These are phyloP conservation scores for Glaucopsyche alexis DNA, from an alignment of 2,888 invertebrate genomes.

Conservation along the genomic window DNA sequence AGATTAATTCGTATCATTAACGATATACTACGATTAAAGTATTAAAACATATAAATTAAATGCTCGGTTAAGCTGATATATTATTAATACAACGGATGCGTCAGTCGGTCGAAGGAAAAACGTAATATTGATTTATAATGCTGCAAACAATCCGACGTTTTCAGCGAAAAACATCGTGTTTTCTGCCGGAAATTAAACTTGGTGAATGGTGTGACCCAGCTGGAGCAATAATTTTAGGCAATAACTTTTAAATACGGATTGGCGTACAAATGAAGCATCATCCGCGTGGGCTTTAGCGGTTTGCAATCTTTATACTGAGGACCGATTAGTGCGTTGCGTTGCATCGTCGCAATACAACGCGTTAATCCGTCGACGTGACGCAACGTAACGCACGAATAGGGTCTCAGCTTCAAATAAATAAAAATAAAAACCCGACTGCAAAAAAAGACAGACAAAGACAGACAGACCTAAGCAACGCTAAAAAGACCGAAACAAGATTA, in stretches of 20 bases:
- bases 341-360: no score
- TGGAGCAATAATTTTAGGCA: slow-evolving; percentile 27
- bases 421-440: no score
- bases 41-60: slow-evolving; percentile 18
- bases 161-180: slow-evolving; percentile 31
- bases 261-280: slow-evolving; percentile 10
- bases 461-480: no score
- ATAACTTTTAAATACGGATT: slow-evolving; percentile 30
- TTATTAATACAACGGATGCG: slow-evolving; percentile 11
- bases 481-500: no score
- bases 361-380: no score
- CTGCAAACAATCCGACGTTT: slow-evolving; percentile 26
- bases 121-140: slow-evolving; percentile 31
- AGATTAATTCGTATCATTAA: neutral
- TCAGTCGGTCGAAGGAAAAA: slow-evolving; percentile 25
- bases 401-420: no score
- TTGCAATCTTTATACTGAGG: neutral
- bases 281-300: neutral
- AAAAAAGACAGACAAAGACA: no score
- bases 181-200: slow-evolving; percentile 32
- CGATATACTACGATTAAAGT: neutral
- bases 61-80: slow-evolving; percentile 10
- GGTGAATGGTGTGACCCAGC: slow-evolving; percentile 30
- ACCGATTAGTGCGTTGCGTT: no score
- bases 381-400: no score